Base-by-base conservation (phyloP, 2,888 invertebrate genomes). In the Tyria jacobaeae region DNA sequence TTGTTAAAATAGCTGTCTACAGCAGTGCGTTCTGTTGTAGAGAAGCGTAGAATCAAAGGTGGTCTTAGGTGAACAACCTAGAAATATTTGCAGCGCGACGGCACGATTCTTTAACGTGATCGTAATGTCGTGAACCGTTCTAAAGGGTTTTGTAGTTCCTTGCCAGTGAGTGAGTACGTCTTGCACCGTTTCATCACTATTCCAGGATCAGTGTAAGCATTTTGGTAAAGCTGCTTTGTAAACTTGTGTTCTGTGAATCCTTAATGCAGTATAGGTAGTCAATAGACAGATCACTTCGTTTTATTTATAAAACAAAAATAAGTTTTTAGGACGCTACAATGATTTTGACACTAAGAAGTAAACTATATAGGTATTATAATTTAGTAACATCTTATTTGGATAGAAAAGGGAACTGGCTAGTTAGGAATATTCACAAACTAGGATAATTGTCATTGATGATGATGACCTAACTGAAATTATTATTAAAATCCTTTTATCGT, bases 61-160 rank as follows among this genome's bases (percentile, higher is more conserved):
- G 47, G 66, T 64, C 67, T 65, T 78, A 69, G 83, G 83, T 83
- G 75, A 83, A 83, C 72, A 82, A 83, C 81, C 78, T 75, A 65
- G 66, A 60, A 70, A 70, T 68, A 68, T 70, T 68, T 67, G 63
- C 70, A 66, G 64, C 68, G 63, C 69, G 64, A 64, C 66, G 70
- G 70, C 76, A 79, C 75, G 74, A 59, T 50, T 68, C 73, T 66
- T 64, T 66, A 75, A 66, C 75, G 77, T 74, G 80, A 78, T 84
- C 82, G 82, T 86, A 86, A 81, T 68, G 67, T 84, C 86, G 86
- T 84, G 87, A 82, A 77, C 73, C 72, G 68, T 68, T 73, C 70
- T 66, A 79, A 78, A 75, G 68, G 62, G 58, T 66, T 53, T 35
- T 60, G 35, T 62, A 27, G 41, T 27, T 15, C 21, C 50, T n/a